Evolutionary conservation across 2,888 invertebrate species (phyloP).

Genomic region (Pyralis farinalis): DNA sequence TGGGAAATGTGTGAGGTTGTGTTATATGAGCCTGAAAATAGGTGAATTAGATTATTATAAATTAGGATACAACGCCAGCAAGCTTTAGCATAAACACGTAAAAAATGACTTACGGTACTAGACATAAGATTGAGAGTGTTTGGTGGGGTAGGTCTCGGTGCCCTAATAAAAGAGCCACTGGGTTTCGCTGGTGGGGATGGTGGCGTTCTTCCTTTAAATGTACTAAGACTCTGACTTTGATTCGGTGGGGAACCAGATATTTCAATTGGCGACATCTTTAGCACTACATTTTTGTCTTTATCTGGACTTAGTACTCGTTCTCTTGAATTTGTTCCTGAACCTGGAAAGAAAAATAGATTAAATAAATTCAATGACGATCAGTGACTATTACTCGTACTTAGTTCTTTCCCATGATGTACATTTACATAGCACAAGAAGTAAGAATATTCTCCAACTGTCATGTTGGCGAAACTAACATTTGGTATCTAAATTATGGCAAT

Average conservation of each 20-base stretch:
- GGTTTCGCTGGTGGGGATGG: conserved; percentile 77
- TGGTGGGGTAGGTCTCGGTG: conserved; percentile 89
- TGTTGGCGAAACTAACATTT: no score
- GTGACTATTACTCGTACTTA: no score
- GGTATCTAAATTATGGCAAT: no score
- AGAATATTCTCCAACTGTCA: no score
- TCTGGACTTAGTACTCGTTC: conserved; percentile 63
- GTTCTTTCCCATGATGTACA: no score
- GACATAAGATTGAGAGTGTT: conserved; percentile 89
- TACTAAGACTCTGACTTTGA: conserved; percentile 80
- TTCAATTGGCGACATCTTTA: conserved; percentile 88
- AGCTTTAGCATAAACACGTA: conserved; percentile 22
- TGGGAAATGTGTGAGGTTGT: conserved; percentile 74
- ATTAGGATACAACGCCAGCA: conserved; percentile 42
- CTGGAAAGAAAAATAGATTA: conserved; percentile 28
- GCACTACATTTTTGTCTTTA: conserved; percentile 84
- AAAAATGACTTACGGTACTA: conserved; percentile 68
- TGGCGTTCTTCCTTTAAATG: conserved; percentile 84
- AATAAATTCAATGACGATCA: no score
- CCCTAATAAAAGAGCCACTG: conserved; percentile 74
- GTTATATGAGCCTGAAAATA: conserved; percentile 81
- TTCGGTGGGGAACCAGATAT: conserved; percentile 71
- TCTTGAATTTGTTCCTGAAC: conserved; percentile 60
- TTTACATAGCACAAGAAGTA: no score
- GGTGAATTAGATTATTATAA: conserved; percentile 51